Conservation (phyloP, 2,888 invertebrate species). For the Aphidoletes aphidimyza region DNA sequence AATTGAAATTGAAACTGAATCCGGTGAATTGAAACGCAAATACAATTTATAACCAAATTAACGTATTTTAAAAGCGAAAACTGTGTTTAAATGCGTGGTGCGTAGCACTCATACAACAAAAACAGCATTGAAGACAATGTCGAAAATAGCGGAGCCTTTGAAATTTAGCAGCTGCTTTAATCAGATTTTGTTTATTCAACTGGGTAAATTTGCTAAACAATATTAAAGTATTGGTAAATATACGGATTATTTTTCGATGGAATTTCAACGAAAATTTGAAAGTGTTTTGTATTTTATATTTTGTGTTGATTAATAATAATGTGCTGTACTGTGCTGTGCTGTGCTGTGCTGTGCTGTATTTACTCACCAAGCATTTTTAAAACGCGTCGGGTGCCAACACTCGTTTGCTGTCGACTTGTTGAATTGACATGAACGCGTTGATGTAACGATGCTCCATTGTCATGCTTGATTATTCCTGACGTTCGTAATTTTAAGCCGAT, state of each 20-base stretch:
- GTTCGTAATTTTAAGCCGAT: constrained; percentile 77
- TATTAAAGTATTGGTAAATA: too few species aligned
- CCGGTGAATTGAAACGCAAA: too few species aligned
- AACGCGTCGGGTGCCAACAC: constrained; percentile 74
- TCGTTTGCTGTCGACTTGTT: constrained; percentile 65
- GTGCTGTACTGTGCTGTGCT: too few species aligned
- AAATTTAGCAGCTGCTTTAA: background rate
- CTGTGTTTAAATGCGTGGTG: too few species aligned
- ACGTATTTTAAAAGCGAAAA: too few species aligned
- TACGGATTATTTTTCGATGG: background rate
- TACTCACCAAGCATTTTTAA: constrained; percentile 81
- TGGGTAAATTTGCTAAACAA: background rate
- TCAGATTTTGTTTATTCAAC: background rate
- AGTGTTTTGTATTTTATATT: background rate
- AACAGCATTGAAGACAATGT: too few species aligned
- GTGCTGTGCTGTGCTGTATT: too few species aligned
- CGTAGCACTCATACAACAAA: too few species aligned
- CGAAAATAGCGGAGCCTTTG: too few species aligned
- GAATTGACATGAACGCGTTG: constrained; percentile 59
- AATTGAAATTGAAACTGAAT: too few species aligned
- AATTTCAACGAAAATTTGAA: background rate
- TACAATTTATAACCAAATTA: too few species aligned
- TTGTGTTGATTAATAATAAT: too few species aligned
- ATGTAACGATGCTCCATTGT: constrained; percentile 60
- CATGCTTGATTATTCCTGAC: constrained; percentile 67